phyloP scores from a whole-genome alignment of 2,888 invertebrate species.

The Scotopteryx bipunctaria region DNA sequence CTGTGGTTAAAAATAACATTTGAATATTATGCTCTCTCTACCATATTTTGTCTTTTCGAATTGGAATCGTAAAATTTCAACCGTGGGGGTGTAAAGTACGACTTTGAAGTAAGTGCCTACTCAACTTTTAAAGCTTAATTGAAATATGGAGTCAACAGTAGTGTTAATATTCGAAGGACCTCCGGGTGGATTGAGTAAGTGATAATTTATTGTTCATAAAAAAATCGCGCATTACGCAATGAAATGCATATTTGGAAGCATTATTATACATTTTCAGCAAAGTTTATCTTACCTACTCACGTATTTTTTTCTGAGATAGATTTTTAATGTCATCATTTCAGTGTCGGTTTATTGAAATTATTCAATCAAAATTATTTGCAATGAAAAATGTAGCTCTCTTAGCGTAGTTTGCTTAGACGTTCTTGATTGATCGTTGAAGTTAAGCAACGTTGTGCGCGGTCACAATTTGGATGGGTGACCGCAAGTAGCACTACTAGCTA shows the following conservation, averaged over 20 bases:
- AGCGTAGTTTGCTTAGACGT: too few species aligned
- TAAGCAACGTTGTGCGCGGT: too few species aligned
- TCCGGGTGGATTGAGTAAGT: constrained; percentile 12
- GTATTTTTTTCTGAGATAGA: too few species aligned
- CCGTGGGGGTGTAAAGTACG: constrained; percentile 54
- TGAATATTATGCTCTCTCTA: constrained; percentile 15
- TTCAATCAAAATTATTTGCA: too few species aligned
- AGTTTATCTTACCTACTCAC: not conserved
- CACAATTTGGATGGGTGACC: too few species aligned
- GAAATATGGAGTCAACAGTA: constrained; percentile 40
- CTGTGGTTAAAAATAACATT: too few species aligned
- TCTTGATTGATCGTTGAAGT: too few species aligned
- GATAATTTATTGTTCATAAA: not conserved
- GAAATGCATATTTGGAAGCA: not conserved
- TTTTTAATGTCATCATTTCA: too few species aligned
- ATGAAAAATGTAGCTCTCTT: too few species aligned
- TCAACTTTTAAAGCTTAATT: constrained; percentile 29
- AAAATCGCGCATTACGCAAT: not conserved
- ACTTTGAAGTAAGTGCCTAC: constrained; percentile 28
- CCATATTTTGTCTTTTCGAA: constrained; percentile 19
- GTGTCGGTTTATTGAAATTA: too few species aligned
- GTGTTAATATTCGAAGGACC: constrained; percentile 37
- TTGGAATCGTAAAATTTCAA: constrained; percentile 55
- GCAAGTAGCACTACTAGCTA: too few species aligned
- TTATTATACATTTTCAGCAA: not conserved